Evolutionary conservation across 2,797 vertebrate species (phyloP).

Genomic region (Gymnodraco acuticeps): DNA sequence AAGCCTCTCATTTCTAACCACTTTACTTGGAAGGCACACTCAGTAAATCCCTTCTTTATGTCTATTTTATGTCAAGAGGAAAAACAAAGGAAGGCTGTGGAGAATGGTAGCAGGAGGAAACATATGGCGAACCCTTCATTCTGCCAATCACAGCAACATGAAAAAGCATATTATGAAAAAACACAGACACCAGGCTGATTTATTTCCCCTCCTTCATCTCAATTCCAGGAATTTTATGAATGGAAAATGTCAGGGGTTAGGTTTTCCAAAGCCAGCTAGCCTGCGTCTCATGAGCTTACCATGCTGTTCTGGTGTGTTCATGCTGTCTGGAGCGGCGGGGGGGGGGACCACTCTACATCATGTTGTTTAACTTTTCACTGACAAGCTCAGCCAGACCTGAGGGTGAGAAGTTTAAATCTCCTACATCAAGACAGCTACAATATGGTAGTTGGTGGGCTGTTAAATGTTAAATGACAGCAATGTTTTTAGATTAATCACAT

Average conservation of each 20-base stretch:
- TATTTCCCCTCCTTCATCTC: constrained; percentile 73
- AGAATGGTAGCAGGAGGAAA: constrained; percentile 67
- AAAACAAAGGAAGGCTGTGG: constrained; percentile 68
- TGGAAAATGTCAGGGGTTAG: constrained; percentile 80
- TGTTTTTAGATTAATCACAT: constrained; percentile 27
- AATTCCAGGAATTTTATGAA: constrained; percentile 83
- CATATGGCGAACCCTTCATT: constrained; percentile 63
- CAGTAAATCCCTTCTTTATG: constrained; percentile 65
- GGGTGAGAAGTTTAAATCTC: neutral
- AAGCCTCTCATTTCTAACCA: constrained; percentile 68
- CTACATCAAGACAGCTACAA: neutral
- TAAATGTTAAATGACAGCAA: neutral
- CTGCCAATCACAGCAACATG: constrained; percentile 73
- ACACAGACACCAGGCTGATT: constrained; percentile 73
- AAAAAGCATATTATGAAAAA: constrained; percentile 59
- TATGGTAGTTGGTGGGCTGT: neutral
- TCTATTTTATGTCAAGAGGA: constrained; percentile 69
- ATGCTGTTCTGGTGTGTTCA: constrained; percentile 71
- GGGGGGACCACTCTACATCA: constrained; percentile 31
- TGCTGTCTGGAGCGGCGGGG: constrained; percentile 54
- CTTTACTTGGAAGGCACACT: constrained; percentile 64
- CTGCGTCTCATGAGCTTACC: constrained; percentile 72
- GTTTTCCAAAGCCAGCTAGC: constrained; percentile 76
- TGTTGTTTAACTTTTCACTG: constrained; percentile 25
- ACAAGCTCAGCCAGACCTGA: constrained; percentile 1